Conservation (phyloP, 1,140 invertebrate species). For the Gonioctena quinquepunctata region DNA sequence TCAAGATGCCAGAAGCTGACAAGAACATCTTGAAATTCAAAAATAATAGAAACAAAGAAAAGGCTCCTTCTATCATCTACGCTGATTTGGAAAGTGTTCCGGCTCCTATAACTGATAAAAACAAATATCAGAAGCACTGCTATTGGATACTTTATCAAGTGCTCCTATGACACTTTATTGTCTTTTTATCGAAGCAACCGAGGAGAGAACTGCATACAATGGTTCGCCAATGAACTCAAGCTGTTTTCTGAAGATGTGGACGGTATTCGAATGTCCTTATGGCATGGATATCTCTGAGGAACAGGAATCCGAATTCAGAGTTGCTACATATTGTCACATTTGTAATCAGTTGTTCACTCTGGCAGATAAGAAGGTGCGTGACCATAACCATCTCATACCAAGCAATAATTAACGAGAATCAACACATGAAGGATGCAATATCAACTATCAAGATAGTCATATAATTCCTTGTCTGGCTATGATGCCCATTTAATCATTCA, state of each 20-base stretch:
- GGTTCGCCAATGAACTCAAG: conserved; percentile 31
- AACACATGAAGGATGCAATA: conserved; percentile 50
- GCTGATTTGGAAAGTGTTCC: conserved; percentile 49
- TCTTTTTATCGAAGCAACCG: conserved; percentile 33
- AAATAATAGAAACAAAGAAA: conserved; percentile 28
- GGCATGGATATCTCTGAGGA: conserved; percentile 20
- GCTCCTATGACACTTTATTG: conserved; percentile 21
- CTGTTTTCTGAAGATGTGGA: conserved; percentile 27
- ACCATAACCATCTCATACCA: conserved; percentile 37
- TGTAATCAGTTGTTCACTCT: conserved; percentile 27
- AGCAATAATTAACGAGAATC: conserved; percentile 39
- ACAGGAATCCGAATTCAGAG: background rate
- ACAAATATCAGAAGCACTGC: conserved; percentile 44
- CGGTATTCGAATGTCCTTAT: conserved; percentile 27
- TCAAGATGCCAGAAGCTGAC: conserved; percentile 31
- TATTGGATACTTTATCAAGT: conserved; percentile 24
- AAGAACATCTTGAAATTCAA: conserved; percentile 8
- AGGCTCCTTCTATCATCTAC: conserved; percentile 47
- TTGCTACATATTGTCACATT: conserved; percentile 37
- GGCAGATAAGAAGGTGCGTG: background rate
- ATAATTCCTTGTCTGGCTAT: conserved; percentile 34
- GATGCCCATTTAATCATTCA: conserved; percentile 30
- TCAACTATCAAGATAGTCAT: conserved; percentile 43
- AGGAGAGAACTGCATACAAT: conserved; percentile 40
- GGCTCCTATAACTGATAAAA: conserved; percentile 1